Evolutionary conservation across 1,140 invertebrate species (phyloP).

Genomic region (Arion vulgaris): DNA sequence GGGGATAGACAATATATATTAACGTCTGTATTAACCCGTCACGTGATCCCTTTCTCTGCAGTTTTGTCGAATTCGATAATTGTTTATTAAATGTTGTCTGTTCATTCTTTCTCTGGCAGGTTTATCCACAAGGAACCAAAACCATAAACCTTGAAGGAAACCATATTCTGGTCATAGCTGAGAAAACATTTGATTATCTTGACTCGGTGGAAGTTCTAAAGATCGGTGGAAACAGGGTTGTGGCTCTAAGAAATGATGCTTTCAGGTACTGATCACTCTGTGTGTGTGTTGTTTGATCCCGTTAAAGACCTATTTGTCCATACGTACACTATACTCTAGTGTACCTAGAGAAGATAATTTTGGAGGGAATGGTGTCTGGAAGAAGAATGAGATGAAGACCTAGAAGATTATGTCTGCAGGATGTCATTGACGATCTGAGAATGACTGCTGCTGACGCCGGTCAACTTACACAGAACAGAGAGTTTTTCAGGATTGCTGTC

Average conservation of each 20-base stretch:
- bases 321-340: too few relatives aligned
- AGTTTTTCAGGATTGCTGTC: too few relatives aligned
- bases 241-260: slow-evolving; percentile 43
- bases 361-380: too few relatives aligned
- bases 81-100: background rate
- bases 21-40: background rate
- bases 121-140: slow-evolving; percentile 45
- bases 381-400: too few relatives aligned
- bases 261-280: too few relatives aligned
- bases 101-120: background rate
- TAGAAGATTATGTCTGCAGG: too few relatives aligned
- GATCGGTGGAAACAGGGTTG: slow-evolving; percentile 60
- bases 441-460: too few relatives aligned
- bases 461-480: too few relatives aligned
- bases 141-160: slow-evolving; percentile 60
- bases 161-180: slow-evolving; percentile 51
- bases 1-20: background rate
- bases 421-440: too few relatives aligned
- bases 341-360: too few relatives aligned
- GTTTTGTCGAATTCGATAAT: background rate
- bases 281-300: too few relatives aligned
- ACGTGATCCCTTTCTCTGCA: background rate
- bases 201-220: slow-evolving; percentile 53
- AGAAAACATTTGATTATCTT: slow-evolving; percentile 47
- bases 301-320: too few relatives aligned